Conservation (phyloP, 2,888 invertebrate species). For the Drosophila meridiana region DNA sequence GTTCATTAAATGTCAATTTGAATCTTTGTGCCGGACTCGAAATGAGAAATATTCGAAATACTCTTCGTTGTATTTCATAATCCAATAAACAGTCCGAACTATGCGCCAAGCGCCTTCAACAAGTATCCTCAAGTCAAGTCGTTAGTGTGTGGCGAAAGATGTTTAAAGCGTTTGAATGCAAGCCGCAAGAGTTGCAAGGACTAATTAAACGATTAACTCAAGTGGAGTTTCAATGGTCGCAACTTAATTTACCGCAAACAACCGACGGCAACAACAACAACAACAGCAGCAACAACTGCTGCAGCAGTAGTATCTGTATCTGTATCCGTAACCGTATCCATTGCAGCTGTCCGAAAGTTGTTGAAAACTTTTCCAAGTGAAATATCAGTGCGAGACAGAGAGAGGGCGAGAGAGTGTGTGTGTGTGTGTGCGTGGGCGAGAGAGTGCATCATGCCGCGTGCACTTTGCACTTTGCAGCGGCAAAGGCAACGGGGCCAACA, state of each 20-base stretch:
- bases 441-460: slow-evolving; percentile 31
- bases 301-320: slow-evolving; percentile 39
- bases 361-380: slow-evolving; percentile 75
- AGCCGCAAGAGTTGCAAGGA: slow-evolving; percentile 30
- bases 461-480: slow-evolving; percentile 44
- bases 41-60: neutral
- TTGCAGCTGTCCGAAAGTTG: slow-evolving; percentile 76
- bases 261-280: slow-evolving; percentile 28
- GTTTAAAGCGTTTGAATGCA: slow-evolving; percentile 19
- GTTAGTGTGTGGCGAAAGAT: slow-evolving; percentile 12
- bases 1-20: no score
- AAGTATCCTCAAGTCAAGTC: slow-evolving; percentile 15
- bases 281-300: slow-evolving; percentile 19
- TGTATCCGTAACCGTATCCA: slow-evolving; percentile 58
- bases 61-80: neutral
- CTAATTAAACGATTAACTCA: slow-evolving; percentile 77
- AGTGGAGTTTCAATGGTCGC: slow-evolving; percentile 72
- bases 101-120: neutral
- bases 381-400: slow-evolving; percentile 54
- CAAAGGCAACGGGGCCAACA: slow-evolving; percentile 4
- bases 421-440: neutral
- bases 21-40: neutral
- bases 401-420: neutral
- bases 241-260: slow-evolving; percentile 76
- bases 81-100: neutral